Evolutionary conservation across 2,797 vertebrate species (phyloP).

Genomic region (Tiaroga cobitis): DNA sequence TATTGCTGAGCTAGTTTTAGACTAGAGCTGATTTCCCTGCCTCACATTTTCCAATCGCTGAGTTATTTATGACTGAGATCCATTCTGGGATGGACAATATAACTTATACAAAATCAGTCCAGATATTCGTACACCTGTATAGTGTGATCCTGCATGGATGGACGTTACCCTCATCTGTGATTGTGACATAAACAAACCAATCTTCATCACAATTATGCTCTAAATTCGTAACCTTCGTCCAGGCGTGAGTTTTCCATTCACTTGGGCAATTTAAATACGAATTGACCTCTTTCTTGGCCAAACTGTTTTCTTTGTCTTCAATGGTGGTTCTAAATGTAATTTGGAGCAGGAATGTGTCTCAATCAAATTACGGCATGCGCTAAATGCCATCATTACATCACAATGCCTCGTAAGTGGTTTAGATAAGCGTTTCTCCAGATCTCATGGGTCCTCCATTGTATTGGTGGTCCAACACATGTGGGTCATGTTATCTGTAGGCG

Average conservation of each 20-base stretch:
- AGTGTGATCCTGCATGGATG: no score
- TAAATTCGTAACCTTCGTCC: neutral
- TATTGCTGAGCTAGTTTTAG: neutral
- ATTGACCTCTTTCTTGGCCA: neutral
- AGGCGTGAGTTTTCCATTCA: slow-evolving; percentile 29
- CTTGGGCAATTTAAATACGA: neutral
- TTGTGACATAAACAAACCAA: neutral
- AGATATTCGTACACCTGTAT: neutral
- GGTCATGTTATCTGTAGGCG: slow-evolving; percentile 48
- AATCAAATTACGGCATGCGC: slow-evolving; percentile 21
- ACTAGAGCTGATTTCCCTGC: neutral
- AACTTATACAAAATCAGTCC: neutral
- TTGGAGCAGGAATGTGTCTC: neutral
- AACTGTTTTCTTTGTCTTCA: neutral
- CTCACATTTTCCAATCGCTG: neutral
- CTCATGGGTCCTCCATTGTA: neutral
- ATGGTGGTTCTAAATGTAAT: neutral
- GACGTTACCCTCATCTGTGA: neutral
- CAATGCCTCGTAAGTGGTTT: slow-evolving; percentile 35
- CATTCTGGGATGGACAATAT: neutral
- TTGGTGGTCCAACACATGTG: neutral
- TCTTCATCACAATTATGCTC: slow-evolving; percentile 40
- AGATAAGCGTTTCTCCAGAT: slow-evolving; percentile 19
- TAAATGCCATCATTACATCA: slow-evolving; percentile 28
- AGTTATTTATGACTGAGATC: neutral